phyloP scores from a whole-genome alignment of 2,888 invertebrate species.

The Hirudinaria manillensis region DNA sequence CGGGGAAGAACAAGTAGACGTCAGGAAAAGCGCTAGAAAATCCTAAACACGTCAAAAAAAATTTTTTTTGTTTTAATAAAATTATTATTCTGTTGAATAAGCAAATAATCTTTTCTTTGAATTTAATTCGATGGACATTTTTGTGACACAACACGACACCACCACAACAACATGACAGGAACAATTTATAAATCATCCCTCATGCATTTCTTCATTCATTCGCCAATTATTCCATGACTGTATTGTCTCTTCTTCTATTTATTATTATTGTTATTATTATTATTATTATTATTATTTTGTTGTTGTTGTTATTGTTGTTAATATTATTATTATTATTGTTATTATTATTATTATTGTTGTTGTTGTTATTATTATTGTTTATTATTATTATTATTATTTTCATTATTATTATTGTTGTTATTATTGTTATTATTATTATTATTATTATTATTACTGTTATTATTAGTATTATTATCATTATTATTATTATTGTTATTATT shows the following conservation, averaged over 20 bases:
- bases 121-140: too few relatives aligned
- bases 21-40: neutral
- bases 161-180: too few relatives aligned
- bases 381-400: neutral
- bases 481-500: too few relatives aligned
- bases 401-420: neutral
- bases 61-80: too few relatives aligned
- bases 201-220: too few relatives aligned
- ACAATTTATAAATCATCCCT: too few relatives aligned
- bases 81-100: too few relatives aligned
- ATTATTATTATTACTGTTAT: neutral
- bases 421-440: slow-evolving; percentile 1
- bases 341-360: slow-evolving; percentile 16
- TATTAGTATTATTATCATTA: neutral
- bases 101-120: too few relatives aligned
- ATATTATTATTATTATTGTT: slow-evolving; percentile 16
- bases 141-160: too few relatives aligned
- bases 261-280: neutral
- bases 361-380: neutral
- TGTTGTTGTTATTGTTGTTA: slow-evolving; percentile 19
- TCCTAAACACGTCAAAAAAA: too few relatives aligned
- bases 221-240: neutral
- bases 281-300: neutral
- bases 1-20: neutral
- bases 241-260: neutral